Evolutionary conservation across 2,888 invertebrate genomes (phyloP), one percentile per base, ranked within the genome.

Genomic region (Nineta flava): DNA sequence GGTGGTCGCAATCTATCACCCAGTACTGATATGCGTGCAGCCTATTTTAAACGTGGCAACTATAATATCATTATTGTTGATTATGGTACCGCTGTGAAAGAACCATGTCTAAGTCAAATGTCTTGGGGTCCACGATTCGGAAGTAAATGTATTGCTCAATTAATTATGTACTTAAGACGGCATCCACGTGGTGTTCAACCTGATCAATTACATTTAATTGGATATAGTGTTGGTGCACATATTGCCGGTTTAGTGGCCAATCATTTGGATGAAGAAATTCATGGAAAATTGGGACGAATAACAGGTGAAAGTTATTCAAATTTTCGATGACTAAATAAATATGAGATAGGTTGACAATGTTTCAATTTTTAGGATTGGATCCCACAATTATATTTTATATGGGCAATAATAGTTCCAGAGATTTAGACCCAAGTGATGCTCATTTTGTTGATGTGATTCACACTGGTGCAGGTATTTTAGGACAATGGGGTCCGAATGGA

Each of bases 1-100:
- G 90, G 88, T 0, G 88, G 90, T 1, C 70, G 87, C 53, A 79
- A 83, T 61, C 70, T 83, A 32, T 81, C 86, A 1, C 90, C 90
- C 0, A 88, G 87, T 62, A 87, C 88, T 0, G 87, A 88, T 61
- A 76, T 90, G 69, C 73, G 88, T 48, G 80, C 84, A 62, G 90
- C 87, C 0, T 90, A 86, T 64, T 90, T 88, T 63, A 71, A 75
- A 35, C 72, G 76, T 51, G 87, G 88, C 44, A 77, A 87, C 58
- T 88, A 87, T 65, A 90, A 90, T 60, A 81, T 90, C 50, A 79
- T 90, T 58, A 86, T 90, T 49, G 87, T 87, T n/a, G 87, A 90
- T 68, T 90, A 88, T 63, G 79, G 81, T 13, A 71, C 76, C 7
- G 73, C 88, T 35, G 88, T 85, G 5, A 80, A 80, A 60, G 87